These are phyloP conservation scores for Pachydiplax longipennis DNA, from an alignment of 2,888 invertebrate species.

Conservation along the genomic window DNA sequence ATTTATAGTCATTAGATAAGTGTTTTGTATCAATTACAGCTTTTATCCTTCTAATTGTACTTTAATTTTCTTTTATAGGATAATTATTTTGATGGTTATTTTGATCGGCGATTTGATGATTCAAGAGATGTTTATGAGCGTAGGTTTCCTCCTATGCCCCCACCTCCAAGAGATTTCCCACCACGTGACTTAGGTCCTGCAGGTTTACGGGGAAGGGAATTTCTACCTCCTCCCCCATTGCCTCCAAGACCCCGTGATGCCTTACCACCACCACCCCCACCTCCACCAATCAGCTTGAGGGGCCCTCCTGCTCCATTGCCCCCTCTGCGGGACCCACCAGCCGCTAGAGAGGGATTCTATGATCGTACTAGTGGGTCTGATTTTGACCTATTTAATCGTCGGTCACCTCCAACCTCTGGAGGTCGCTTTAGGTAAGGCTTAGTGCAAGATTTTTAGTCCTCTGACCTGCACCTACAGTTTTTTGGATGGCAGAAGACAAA, in stretches of 20 bases:
- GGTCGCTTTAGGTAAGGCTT: conserved; percentile 44
- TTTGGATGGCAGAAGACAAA: not conserved
- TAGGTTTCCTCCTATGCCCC: conserved; percentile 72
- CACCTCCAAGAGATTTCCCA: conserved; percentile 66
- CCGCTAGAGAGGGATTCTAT: conserved; percentile 58
- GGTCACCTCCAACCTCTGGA: conserved; percentile 70
- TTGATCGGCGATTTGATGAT: conserved; percentile 57
- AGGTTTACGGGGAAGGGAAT: conserved; percentile 51
- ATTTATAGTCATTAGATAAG: no score
- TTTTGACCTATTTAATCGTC: conserved; percentile 83
- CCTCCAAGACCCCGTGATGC: conserved; percentile 71
- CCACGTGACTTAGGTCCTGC: conserved; percentile 58
- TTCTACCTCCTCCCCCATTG: conserved; percentile 70
- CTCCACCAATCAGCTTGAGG: conserved; percentile 71
- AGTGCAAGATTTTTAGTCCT: conserved; percentile 9
- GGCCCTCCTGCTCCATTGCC: conserved; percentile 71
- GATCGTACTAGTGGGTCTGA: conserved; percentile 65
- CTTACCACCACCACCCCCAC: conserved; percentile 71
- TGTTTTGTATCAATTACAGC: no score
- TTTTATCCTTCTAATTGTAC: not conserved
- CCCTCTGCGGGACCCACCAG: conserved; percentile 57
- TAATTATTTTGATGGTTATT: conserved; percentile 47
- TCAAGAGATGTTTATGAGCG: conserved; percentile 82
- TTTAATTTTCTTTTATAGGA: conserved; percentile 15
- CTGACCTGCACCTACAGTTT: not conserved